Conservation (phyloP, 2,797 vertebrate species). For the Microctenopoma steveboyesi region DNA sequence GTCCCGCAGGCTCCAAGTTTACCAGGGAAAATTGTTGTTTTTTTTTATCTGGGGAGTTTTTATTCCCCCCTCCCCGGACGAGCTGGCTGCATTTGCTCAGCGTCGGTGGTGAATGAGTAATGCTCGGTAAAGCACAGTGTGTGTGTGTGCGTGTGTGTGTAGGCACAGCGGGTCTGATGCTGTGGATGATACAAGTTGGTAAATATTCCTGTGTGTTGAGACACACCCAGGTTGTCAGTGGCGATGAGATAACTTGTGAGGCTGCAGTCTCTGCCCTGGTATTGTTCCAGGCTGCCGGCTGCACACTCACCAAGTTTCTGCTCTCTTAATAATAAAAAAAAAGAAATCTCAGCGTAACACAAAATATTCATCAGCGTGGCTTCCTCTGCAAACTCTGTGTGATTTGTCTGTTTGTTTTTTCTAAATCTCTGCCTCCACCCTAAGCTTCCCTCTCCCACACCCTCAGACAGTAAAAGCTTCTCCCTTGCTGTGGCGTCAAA, state of each 20-base stretch:
- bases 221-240: slow-evolving; percentile 83
- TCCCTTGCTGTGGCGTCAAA: slow-evolving; percentile 17
- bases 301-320: slow-evolving; percentile 41
- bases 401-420: slow-evolving; percentile 3
- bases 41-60: slow-evolving; percentile 1
- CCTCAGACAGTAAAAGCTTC: slow-evolving; percentile 30
- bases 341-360: neutral
- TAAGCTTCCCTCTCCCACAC: slow-evolving; percentile 41
- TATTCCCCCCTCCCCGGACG: neutral
- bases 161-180: slow-evolving; percentile 26
- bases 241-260: slow-evolving; percentile 76
- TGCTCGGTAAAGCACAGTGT: neutral
- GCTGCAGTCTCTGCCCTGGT: slow-evolving; percentile 65
- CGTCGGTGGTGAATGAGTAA: neutral
- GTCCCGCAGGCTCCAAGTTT: slow-evolving; percentile 43
- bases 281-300: slow-evolving; percentile 44
- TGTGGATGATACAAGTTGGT: slow-evolving; percentile 64
- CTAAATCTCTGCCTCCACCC: slow-evolving; percentile 15
- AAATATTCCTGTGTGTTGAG: slow-evolving; percentile 66
- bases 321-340: slow-evolving; percentile 12
- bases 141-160: neutral
- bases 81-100: neutral
- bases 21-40: slow-evolving; percentile 6
- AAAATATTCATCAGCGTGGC: neutral
- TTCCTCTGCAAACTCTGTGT: slow-evolving; percentile 23